phyloP scores from a whole-genome alignment of 2,113 vertebrate species.

The Himantopus leucocephalus region DNA sequence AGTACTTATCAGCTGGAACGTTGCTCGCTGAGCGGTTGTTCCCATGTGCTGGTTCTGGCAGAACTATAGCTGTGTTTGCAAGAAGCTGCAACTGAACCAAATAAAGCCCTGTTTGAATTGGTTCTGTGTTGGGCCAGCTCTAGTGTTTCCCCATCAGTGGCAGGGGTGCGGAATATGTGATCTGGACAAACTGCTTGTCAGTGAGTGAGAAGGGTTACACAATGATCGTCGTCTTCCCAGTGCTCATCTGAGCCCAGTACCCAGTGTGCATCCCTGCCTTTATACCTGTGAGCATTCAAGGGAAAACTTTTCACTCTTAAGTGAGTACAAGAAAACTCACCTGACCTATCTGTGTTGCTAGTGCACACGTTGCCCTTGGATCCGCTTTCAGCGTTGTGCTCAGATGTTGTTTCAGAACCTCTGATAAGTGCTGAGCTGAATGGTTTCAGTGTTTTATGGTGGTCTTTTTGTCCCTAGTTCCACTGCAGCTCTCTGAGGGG shows the following conservation, averaged over 20 bases:
- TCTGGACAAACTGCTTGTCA: not conserved
- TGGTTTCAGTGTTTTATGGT: not conserved
- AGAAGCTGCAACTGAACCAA: not conserved
- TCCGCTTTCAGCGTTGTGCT: not conserved
- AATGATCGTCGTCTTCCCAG: not conserved
- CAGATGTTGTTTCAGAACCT: not conserved
- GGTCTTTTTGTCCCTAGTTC: not conserved
- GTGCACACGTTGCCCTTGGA: not conserved
- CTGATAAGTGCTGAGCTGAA: not conserved
- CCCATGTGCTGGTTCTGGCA: not conserved
- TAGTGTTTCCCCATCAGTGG: not conserved
- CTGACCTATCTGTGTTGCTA: not conserved
- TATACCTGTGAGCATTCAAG: not conserved
- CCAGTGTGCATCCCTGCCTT: not conserved
- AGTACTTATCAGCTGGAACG: not conserved
- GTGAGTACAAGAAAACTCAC: not conserved
- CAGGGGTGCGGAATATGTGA: not conserved
- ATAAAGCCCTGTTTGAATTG: not conserved
- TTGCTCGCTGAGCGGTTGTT: not conserved
- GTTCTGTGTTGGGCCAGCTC: not conserved
- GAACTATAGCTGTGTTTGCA: not conserved
- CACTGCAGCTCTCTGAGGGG: not conserved
- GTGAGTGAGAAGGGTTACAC: not conserved
- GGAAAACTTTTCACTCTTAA: not conserved
- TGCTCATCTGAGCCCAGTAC: not conserved